Base-by-base conservation (phyloP, 1,140 invertebrate genomes). In the Conus ventricosus region DNA sequence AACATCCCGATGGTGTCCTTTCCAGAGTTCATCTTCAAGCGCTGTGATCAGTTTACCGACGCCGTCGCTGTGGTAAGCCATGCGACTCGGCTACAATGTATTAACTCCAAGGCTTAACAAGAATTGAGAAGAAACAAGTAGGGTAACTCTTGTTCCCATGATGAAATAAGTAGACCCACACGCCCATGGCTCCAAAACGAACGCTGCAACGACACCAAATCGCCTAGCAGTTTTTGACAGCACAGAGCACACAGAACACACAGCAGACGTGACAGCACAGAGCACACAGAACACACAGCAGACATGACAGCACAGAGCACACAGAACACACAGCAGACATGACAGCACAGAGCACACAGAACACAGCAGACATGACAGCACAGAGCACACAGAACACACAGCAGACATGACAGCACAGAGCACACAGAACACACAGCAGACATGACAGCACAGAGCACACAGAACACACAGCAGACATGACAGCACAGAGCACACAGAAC, bases 1-100 rank as follows among this genome's bases (percentile, higher is more conserved):
- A 39, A 89, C 71, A 87, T 89, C 10, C 89, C 87, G 17, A 86
- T 87, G 71, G 60, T 88, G 13, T 51, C 83, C 8, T 86, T 90
- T 27, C 20, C 84, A 13, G 63, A 88, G 39, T 88, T 63, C 75
- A 63, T 90, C 5, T 90, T 88, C 54, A 51, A 23, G 1, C 84
- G 75, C 25, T 88, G 87, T 81, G 89, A 90, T 20, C 54, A 86
- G 75, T 88, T 53, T 76, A 81, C 81, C 7, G 84, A 88, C n/a
- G 10, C 5, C 2, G 5, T 83, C 4, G 89, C 89, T 71, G 57
- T 86, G 55, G 89, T 90, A 80, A 90, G 89, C 57, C 8, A 15
- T 60, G 20, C 76, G 23, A 27, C 4, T 57, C 54, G 5, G 25
- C 55, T 57, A 17, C 25, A 51, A 23, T 81, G 39, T 10, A 20